Conservation (phyloP, 2,888 invertebrate species). For the Oxytorus armatus region DNA sequence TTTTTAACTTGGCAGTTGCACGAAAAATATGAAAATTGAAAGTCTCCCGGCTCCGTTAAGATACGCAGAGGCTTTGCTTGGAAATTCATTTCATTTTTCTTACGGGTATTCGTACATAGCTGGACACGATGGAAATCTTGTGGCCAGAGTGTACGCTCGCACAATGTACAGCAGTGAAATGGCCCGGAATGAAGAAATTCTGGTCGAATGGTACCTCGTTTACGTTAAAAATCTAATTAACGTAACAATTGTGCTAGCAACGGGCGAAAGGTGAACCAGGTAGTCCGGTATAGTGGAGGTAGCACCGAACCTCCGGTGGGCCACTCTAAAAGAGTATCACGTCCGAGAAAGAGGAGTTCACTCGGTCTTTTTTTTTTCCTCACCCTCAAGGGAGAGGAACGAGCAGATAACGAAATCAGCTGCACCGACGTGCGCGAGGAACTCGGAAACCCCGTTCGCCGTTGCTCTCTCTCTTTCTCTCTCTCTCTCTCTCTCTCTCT, state of each 20-base stretch:
- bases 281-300: slow-evolving; percentile 23
- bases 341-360: slow-evolving; percentile 46
- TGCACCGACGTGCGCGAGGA: slow-evolving; percentile 58
- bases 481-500: no score
- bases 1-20: slow-evolving; percentile 5
- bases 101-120: neutral
- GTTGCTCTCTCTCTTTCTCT: neutral
- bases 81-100: slow-evolving; percentile 3
- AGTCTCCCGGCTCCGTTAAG: slow-evolving; percentile 1
- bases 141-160: neutral
- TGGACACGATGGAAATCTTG: slow-evolving; percentile 12
- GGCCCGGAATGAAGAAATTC: slow-evolving; percentile 56
- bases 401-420: slow-evolving; percentile 71
- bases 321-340: slow-evolving; percentile 63
- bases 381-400: slow-evolving; percentile 60
- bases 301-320: slow-evolving; percentile 26
- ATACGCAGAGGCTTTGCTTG: neutral
- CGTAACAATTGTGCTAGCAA: slow-evolving; percentile 66
- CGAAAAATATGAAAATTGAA: slow-evolving; percentile 17
- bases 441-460: slow-evolving; percentile 21
- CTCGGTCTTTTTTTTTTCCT: slow-evolving; percentile 37
- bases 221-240: slow-evolving; percentile 74
- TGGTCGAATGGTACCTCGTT: slow-evolving; percentile 68
- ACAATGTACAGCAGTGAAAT: slow-evolving; percentile 7
- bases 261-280: slow-evolving; percentile 49